Percentiles rank a stretch among this genome's conserved stretches.
These are phyloP conservation scores for Heteromyza rotundicornis DNA, from an alignment of 2,888 invertebrate genomes.

Conservation along the genomic window DNA sequence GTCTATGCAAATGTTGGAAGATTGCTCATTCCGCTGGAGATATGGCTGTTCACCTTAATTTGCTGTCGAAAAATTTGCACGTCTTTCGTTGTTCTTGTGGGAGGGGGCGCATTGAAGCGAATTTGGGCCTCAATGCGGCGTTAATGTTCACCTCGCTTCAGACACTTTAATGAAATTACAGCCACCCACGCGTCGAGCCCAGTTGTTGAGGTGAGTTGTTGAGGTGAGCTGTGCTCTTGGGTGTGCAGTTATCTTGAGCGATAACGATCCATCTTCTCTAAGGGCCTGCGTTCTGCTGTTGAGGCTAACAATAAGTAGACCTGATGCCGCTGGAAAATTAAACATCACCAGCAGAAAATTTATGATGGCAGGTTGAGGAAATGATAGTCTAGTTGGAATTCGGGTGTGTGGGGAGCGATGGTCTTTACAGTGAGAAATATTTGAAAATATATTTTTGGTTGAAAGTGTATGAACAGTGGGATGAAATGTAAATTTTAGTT, in stretches of 20 bases:
- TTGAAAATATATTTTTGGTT: too few species aligned
- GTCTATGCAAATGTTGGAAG: not conserved
- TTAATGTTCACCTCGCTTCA: not conserved
- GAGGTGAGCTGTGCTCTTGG: too few species aligned
- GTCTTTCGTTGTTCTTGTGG: not conserved
- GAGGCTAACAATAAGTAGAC: slow-evolving; percentile 35
- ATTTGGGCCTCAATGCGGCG: not conserved
- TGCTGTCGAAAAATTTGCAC: not conserved
- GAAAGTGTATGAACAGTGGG: too few species aligned
- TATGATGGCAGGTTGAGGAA: slow-evolving; percentile 46
- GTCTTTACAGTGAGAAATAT: not conserved
- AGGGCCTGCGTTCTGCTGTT: slow-evolving; percentile 16
- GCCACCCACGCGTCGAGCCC: not conserved
- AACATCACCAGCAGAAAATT: slow-evolving; percentile 53
- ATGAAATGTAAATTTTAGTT: too few species aligned
- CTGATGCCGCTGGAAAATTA: slow-evolving; percentile 50
- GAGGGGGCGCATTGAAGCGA: too few species aligned
- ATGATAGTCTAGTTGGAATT: slow-evolving; percentile 14
- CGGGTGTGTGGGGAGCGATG: not conserved
- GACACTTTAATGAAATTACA: slow-evolving; percentile 21
- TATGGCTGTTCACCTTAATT: too few species aligned
- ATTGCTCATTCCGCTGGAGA: not conserved
- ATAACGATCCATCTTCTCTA: slow-evolving; percentile 61
- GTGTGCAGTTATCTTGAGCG: slow-evolving; percentile 53
- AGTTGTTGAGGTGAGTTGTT: too few species aligned